Evolutionary conservation across 1,140 invertebrate species (phyloP).

Genomic region (Hyposmocoma kahamanoa): DNA sequence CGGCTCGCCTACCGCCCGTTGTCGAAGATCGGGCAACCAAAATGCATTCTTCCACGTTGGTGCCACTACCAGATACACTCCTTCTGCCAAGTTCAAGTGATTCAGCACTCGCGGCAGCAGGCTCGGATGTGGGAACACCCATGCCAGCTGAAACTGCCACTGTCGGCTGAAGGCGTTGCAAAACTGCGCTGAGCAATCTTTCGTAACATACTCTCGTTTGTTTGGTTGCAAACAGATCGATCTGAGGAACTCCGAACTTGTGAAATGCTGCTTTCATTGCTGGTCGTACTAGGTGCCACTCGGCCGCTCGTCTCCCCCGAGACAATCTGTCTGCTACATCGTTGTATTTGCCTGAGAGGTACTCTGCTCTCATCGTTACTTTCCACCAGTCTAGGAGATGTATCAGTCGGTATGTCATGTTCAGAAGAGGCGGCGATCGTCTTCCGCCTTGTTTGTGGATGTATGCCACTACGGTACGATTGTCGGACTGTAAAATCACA

Average conservation of each 20-base stretch:
- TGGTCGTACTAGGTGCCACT: background rate
- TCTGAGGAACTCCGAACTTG: slow-evolving; percentile 27
- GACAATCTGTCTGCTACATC: slow-evolving; percentile 24
- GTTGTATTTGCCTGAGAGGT: background rate
- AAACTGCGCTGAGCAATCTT: slow-evolving; percentile 19
- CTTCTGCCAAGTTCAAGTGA: slow-evolving; percentile 13
- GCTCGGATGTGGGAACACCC: slow-evolving; percentile 22
- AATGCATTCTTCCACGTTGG: slow-evolving; percentile 18
- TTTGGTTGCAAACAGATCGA: slow-evolving; percentile 41
- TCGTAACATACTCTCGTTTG: slow-evolving; percentile 23
- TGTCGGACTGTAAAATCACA: background rate
- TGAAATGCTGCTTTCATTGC: background rate
- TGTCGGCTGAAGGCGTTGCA: slow-evolving; percentile 25
- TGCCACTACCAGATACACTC: slow-evolving; percentile 17
- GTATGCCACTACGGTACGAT: background rate
- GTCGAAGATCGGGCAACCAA: slow-evolving; percentile 19
- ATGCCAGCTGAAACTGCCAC: slow-evolving; percentile 17
- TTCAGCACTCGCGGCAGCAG: slow-evolving; percentile 16
- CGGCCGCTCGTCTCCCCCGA: slow-evolving; percentile 25
- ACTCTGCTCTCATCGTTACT: background rate
- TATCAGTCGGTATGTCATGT: background rate
- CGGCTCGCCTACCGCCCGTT: slow-evolving; percentile 11
- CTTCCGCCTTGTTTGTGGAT: background rate
- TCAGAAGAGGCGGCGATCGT: background rate
- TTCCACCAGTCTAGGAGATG: background rate